Percentiles rank a stretch among this genome's conserved stretches.
Evolutionary conservation across 2,113 vertebrate species (phyloP).

Genomic region (Triplophysa dalaica): DNA sequence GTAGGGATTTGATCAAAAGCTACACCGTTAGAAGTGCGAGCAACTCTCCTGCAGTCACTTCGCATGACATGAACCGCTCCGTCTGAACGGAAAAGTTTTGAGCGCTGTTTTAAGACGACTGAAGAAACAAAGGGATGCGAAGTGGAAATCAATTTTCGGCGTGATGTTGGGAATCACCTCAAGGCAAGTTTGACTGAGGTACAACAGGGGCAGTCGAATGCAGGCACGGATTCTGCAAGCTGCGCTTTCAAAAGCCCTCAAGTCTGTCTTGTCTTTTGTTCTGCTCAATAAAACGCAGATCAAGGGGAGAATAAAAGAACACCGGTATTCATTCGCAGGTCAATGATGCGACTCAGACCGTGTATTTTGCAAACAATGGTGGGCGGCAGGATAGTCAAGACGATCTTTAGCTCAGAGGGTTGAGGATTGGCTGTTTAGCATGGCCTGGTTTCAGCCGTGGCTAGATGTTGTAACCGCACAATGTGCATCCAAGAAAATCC

Average conservation of each 20-base stretch:
- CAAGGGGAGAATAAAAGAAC: not conserved
- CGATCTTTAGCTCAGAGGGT: slow-evolving; percentile 57
- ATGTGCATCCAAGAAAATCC: too few species aligned
- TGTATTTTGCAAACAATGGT: slow-evolving; percentile 48
- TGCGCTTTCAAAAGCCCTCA: not conserved
- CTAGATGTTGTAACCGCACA: too few species aligned
- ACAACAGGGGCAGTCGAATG: not conserved
- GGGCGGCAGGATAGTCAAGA: slow-evolving; percentile 55
- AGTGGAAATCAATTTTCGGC: slow-evolving; percentile 50
- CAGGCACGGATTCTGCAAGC: slow-evolving; percentile 24
- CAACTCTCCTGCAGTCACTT: slow-evolving; percentile 39
- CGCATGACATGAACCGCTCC: slow-evolving; percentile 45
- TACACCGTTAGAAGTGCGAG: slow-evolving; percentile 5
- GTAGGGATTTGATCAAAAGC: slow-evolving; percentile 31
- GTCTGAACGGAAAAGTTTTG: slow-evolving; percentile 18
- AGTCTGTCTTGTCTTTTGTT: slow-evolving; percentile 12
- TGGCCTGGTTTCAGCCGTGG: too few species aligned
- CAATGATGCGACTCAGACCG: not conserved
- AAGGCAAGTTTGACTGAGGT: slow-evolving; percentile 30
- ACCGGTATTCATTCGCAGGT: slow-evolving; percentile 9
- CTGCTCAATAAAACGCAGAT: not conserved
- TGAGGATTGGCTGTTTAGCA: too few species aligned
- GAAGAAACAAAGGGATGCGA: not conserved
- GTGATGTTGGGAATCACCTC: slow-evolving; percentile 37
- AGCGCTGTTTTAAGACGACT: slow-evolving; percentile 1